phyloP scores from a whole-genome alignment of 2,888 invertebrate genomes.

The Phragmatobia fuliginosa region DNA sequence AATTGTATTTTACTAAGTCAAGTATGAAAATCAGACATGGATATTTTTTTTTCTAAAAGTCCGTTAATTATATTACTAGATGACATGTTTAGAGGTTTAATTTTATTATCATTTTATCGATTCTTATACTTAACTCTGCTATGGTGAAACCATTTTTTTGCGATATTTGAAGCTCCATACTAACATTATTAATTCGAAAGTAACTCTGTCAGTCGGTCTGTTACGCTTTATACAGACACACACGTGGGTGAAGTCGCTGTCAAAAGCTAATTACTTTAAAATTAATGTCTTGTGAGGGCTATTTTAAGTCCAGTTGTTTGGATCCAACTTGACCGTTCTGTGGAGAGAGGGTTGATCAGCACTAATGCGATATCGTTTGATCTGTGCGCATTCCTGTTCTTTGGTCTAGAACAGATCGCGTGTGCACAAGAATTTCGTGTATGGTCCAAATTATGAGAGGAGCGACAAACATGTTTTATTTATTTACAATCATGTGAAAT shows the following conservation, averaged over 20 bases:
- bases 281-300: not conserved
- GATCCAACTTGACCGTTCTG: not conserved
- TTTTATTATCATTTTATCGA: too few species aligned
- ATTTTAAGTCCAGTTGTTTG: not conserved
- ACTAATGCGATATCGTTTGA: constrained; percentile 61
- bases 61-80: not conserved
- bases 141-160: too few species aligned
- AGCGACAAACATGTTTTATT: not conserved
- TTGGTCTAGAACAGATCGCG: constrained; percentile 76
- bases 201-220: too few species aligned
- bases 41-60: too few species aligned
- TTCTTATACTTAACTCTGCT: too few species aligned
- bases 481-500: not conserved
- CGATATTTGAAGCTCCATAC: too few species aligned
- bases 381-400: constrained; percentile 70
- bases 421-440: constrained; percentile 64
- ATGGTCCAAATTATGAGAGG: constrained; percentile 44
- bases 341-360: not conserved
- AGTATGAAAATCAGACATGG: too few species aligned
- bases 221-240: too few species aligned
- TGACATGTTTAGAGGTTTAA: too few species aligned
- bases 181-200: too few species aligned
- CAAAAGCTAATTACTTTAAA: too few species aligned
- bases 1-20: not conserved
- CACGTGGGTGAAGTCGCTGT: too few species aligned